Evolutionary conservation across 1,140 invertebrate species (phyloP).

Genomic region (Gonioctena quinquepunctata): DNA sequence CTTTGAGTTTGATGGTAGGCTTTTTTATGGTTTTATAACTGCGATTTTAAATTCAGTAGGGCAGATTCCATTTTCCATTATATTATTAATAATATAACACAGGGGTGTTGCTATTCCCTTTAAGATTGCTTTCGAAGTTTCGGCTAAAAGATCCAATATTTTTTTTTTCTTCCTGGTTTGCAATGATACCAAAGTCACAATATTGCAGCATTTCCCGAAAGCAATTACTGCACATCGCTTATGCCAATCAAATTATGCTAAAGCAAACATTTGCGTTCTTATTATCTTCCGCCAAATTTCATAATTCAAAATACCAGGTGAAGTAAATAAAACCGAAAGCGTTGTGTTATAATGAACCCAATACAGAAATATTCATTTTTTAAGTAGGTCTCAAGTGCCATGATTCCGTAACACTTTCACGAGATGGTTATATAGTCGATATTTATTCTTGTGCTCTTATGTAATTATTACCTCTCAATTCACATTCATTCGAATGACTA

Average conservation of each 20-base stretch:
- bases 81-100: too few species aligned
- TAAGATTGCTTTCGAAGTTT: too few species aligned
- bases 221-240: neutral
- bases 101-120: too few species aligned
- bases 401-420: constrained; percentile 21
- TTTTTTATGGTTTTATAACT: too few species aligned
- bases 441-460: neutral
- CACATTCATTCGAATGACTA: neutral
- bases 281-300: neutral
- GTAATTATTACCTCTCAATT: neutral
- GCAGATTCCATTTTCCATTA: too few species aligned
- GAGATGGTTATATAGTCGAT: constrained; percentile 10
- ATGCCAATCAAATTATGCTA: neutral
- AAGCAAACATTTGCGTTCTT: neutral
- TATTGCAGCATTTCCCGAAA: neutral
- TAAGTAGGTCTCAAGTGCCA: constrained; percentile 21
- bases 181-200: too few species aligned
- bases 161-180: too few species aligned
- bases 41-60: too few species aligned
- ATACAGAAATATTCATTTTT: constrained; percentile 24
- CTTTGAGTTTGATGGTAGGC: too few species aligned
- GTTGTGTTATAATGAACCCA: neutral
- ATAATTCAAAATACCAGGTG: neutral
- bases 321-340: neutral
- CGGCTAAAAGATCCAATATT: too few species aligned